These are phyloP conservation scores for Pseudorectes ferrugineus DNA, from an alignment of 2,113 vertebrate species.

Conservation along the genomic window DNA sequence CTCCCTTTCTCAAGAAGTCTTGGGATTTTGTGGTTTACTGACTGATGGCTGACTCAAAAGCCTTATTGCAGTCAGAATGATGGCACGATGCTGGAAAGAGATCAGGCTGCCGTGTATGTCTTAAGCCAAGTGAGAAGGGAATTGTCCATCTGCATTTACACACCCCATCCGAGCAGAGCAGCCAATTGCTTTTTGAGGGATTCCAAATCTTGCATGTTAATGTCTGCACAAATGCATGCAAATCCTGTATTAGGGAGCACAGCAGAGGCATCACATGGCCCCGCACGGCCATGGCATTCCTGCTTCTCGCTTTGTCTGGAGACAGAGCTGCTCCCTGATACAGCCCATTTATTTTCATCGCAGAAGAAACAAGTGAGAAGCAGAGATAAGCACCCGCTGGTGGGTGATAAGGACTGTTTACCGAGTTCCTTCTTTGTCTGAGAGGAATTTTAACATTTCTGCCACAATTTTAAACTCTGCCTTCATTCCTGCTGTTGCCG, in stretches of 20 bases:
- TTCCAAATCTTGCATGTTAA: background rate
- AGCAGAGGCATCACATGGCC: background rate
- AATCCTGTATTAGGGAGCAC: background rate
- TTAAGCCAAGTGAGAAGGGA: background rate
- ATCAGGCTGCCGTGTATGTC: background rate
- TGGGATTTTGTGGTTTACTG: background rate
- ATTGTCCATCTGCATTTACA: background rate
- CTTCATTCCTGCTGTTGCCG: background rate
- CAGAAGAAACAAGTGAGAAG: slow-evolving; percentile 49
- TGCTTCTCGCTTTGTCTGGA: background rate
- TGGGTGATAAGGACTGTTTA: background rate
- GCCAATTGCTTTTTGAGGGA: background rate
- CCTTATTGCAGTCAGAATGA: background rate
- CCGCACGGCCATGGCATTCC: rapidly evolving
- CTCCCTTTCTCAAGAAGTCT: background rate
- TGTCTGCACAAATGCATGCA: slow-evolving; percentile 14
- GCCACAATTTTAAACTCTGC: background rate
- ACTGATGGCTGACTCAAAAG: background rate
- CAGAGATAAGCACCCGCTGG: slow-evolving; percentile 5
- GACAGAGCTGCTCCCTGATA: background rate
- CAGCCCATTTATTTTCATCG: slow-evolving; percentile 30
- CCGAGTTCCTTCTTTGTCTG: background rate
- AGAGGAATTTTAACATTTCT: slow-evolving; percentile 11
- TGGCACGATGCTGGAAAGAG: background rate
- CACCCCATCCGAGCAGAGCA: background rate